A percentile compares a stretch with the other conserved stretches of the same genome.
These are phyloP conservation scores for Neotoxoptera formosana DNA, from an alignment of 1,140 invertebrate species.

Conservation along the genomic window DNA sequence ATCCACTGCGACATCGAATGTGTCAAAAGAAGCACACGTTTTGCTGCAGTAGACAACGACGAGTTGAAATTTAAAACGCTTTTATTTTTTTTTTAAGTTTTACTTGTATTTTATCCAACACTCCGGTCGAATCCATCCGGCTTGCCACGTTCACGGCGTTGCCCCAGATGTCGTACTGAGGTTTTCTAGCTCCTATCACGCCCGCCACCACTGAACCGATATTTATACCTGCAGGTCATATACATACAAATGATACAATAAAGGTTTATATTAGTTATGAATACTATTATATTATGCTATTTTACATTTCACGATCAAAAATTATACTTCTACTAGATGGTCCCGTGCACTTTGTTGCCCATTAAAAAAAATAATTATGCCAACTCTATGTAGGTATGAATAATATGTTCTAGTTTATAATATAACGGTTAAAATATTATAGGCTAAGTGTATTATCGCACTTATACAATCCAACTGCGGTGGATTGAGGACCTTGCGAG, in stretches of 20 bases:
- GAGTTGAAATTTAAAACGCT: neutral
- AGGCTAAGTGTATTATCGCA: too few relatives aligned
- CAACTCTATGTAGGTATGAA: too few relatives aligned
- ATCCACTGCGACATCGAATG: neutral
- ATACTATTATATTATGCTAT: neutral
- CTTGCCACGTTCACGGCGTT: slow-evolving; percentile 94
- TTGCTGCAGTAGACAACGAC: neutral
- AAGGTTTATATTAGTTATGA: neutral
- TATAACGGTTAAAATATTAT: too few relatives aligned
- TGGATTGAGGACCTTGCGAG: too few relatives aligned
- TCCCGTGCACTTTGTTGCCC: too few relatives aligned
- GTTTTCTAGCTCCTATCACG: slow-evolving; percentile 91
- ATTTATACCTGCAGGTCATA: slow-evolving; percentile 78
- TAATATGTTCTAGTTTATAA: too few relatives aligned
- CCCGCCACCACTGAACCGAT: slow-evolving; percentile 94
- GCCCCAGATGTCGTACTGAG: slow-evolving; percentile 92
- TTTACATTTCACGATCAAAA: neutral
- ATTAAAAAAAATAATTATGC: too few relatives aligned
- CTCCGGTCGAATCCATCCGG: slow-evolving; percentile 86
- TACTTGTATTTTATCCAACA: slow-evolving; percentile 83
- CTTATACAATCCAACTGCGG: too few relatives aligned
- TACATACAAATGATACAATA: neutral
- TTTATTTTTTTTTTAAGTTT: slow-evolving; percentile 58
- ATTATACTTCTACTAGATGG: neutral
- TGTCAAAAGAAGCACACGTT: neutral